phyloP scores from a whole-genome alignment of 1,140 invertebrate species.

The Temnothorax curvispinosus region DNA sequence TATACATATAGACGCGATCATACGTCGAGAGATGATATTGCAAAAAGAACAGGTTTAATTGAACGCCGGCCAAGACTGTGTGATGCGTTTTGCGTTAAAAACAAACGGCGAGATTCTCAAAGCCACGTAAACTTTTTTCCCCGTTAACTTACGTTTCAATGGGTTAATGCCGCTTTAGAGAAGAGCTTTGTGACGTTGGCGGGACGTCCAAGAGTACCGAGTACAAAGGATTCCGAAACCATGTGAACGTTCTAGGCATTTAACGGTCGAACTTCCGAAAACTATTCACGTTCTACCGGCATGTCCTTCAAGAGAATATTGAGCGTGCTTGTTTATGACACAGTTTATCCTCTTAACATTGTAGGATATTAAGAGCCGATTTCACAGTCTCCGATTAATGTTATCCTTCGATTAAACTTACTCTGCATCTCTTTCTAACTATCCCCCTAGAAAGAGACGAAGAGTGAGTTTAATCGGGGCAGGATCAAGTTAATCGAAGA shows the following conservation, averaged over 20 bases:
- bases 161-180: neutral
- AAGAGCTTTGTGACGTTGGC: neutral
- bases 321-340: neutral
- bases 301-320: neutral
- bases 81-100: conserved; percentile 13
- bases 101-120: conserved; percentile 20
- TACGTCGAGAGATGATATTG: conserved; percentile 27
- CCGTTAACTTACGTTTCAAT: neutral
- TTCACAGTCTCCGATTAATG: too few relatives aligned
- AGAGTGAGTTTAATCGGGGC: too few relatives aligned
- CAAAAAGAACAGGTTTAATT: conserved; percentile 65
- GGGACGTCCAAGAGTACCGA: neutral
- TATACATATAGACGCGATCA: neutral
- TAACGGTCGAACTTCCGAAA: neutral
- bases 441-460: too few relatives aligned
- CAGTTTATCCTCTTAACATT: neutral
- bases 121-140: neutral
- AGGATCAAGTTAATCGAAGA: too few relatives aligned
- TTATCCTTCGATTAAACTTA: too few relatives aligned
- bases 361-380: neutral
- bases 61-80: conserved; percentile 60
- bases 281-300: neutral
- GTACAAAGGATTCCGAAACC: neutral
- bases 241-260: neutral
- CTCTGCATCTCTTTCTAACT: too few relatives aligned